Evolutionary conservation across 2,797 vertebrate genomes (phyloP).

Genomic region (Chaetophractus vellerosus): DNA sequence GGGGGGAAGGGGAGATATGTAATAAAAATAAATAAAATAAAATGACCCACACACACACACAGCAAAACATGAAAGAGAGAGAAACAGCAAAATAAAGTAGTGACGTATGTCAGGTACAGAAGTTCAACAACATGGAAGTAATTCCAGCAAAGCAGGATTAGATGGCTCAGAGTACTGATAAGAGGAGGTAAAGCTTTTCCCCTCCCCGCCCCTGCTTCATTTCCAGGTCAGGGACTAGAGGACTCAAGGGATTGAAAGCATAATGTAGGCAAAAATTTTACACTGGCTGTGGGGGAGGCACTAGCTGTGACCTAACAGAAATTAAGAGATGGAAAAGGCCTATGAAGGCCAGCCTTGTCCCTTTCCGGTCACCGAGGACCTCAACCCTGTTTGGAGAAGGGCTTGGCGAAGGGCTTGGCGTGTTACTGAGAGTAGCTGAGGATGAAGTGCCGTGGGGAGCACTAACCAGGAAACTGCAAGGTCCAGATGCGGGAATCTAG

Average conservation of each 20-base stretch:
- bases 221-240: constrained; percentile 77
- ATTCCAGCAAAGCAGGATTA: constrained; percentile 64
- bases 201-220: constrained; percentile 74
- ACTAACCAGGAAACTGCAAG: neutral
- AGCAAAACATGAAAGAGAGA: neutral
- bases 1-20: too few relatives aligned
- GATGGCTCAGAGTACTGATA: constrained; percentile 44
- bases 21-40: too few relatives aligned
- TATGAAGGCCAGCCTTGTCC: constrained; percentile 49
- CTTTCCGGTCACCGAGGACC: constrained; percentile 40
- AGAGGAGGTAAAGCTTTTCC: constrained; percentile 74
- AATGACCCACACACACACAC: too few relatives aligned
- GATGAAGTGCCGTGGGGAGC: neutral
- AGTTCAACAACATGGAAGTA: constrained; percentile 57
- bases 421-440: neutral
- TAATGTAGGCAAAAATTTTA: constrained; percentile 63
- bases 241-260: constrained; percentile 74
- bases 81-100: constrained; percentile 23
- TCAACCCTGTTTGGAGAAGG: constrained; percentile 13
- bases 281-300: constrained; percentile 59
- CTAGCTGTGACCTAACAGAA: constrained; percentile 69
- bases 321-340: constrained; percentile 66
- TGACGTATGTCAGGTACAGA: constrained; percentile 45
- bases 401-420: neutral
- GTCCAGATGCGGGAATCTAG: neutral